These are phyloP conservation scores for Danio albolineatus DNA, from an alignment of 2,797 vertebrate genomes.

Conservation along the genomic window DNA sequence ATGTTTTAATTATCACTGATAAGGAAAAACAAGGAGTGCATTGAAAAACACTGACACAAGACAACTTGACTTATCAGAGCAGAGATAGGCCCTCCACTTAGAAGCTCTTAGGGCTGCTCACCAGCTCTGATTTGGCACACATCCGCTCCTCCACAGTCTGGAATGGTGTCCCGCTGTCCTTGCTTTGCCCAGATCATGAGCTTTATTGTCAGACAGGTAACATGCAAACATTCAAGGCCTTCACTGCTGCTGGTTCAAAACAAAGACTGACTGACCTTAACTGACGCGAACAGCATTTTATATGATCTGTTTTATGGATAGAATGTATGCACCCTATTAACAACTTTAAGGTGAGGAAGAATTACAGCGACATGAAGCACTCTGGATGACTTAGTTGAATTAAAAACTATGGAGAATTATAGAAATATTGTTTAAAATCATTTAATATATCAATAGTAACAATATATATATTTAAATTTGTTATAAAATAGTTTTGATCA, in stretches of 20 bases:
- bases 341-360: no score
- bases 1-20: slow-evolving; percentile 84
- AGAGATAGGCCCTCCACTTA: slow-evolving; percentile 78
- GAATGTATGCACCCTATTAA: no score
- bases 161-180: slow-evolving; percentile 46
- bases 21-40: slow-evolving; percentile 77
- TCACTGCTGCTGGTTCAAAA: slow-evolving; percentile 1
- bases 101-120: slow-evolving; percentile 70
- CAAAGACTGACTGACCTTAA: slow-evolving; percentile 66
- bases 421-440: no score
- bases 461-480: no score
- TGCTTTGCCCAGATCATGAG: slow-evolving; percentile 33
- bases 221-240: slow-evolving; percentile 49
- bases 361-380: no score
- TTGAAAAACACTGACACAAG: slow-evolving; percentile 70
- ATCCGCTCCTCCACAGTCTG: slow-evolving; percentile 42
- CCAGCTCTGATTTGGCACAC: slow-evolving; percentile 64
- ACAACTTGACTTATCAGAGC: slow-evolving; percentile 71
- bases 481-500: no score
- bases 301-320: no score
- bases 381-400: no score
- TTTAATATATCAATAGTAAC: no score
- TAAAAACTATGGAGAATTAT: no score
- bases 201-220: slow-evolving; percentile 52
- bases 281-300: no score